Evolutionary conservation across 1,140 invertebrate genomes (phyloP).

Genomic region (Drosophila tsacasi): DNA sequence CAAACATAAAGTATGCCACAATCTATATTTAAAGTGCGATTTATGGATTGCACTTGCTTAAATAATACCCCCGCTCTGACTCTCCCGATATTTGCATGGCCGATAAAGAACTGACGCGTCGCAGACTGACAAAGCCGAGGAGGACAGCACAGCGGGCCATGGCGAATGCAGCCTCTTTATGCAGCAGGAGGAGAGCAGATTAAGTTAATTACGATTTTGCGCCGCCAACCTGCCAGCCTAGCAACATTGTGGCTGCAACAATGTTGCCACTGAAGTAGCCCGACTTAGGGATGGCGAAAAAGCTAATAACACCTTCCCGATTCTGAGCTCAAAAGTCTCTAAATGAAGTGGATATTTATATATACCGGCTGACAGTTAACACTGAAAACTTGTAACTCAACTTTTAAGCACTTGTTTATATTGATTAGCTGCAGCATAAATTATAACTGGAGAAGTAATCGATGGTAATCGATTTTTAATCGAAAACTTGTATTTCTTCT

Average conservation of each 20-base stretch:
- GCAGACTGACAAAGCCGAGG: constrained; percentile 32
- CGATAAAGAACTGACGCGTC: constrained; percentile 24
- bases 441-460: not conserved
- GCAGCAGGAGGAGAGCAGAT: constrained; percentile 19
- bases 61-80: constrained; percentile 3
- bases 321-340: not conserved
- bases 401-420: not conserved
- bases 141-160: constrained; percentile 14
- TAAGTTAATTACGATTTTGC: constrained; percentile 51
- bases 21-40: constrained; percentile 37
- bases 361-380: not conserved
- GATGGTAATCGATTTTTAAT: not conserved
- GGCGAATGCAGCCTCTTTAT: constrained; percentile 14
- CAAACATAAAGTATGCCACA: constrained; percentile 34
- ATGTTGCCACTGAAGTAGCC: constrained; percentile 13
- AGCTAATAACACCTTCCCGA: not conserved
- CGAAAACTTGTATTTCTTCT: not conserved
- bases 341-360: not conserved
- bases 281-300: not conserved
- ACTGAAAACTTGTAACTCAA: not conserved
- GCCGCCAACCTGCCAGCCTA: constrained; percentile 17
- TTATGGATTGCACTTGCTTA: constrained; percentile 22
- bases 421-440: not conserved
- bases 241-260: constrained; percentile 36
- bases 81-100: constrained; percentile 15